phyloP scores from a whole-genome alignment of 2,888 invertebrate species.

The Xestobium rufovillosum region DNA sequence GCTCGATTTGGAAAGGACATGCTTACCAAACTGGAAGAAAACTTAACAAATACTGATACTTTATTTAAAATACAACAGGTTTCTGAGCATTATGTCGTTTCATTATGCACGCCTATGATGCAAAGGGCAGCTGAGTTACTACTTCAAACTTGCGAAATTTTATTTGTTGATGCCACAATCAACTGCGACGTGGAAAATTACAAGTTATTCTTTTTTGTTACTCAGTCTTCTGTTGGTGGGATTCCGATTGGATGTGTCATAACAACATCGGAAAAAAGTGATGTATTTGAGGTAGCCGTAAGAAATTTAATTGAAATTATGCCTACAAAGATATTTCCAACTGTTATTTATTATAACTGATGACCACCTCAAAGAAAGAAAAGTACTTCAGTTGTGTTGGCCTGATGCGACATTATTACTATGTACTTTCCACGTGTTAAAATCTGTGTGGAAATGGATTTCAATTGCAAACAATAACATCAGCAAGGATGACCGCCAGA shows the following conservation, averaged over 20 bases:
- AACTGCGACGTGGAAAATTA: conserved; percentile 15
- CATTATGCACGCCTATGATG: conserved; percentile 16
- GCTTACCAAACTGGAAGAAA: conserved; percentile 14
- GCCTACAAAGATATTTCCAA: conserved; percentile 3
- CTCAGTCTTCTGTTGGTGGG: conserved; percentile 12
- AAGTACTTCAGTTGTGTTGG: not conserved
- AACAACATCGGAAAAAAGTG: conserved; percentile 8
- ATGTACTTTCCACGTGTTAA: conserved; percentile 2
- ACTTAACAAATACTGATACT: conserved; percentile 12
- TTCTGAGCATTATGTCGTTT: conserved; percentile 11
- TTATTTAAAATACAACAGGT: conserved; percentile 11
- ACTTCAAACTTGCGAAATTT: conserved; percentile 10
- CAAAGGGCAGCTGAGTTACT: conserved; percentile 9
- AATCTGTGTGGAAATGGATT: conserved; percentile 2
- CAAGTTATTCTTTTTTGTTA: conserved; percentile 14
- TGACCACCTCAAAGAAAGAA: conserved; percentile 1
- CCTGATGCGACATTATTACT: conserved; percentile 3
- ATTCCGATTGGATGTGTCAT: conserved; percentile 14
- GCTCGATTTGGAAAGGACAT: conserved; percentile 16
- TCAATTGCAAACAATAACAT: not conserved
- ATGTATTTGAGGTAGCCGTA: conserved; percentile 7
- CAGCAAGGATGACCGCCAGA: not conserved
- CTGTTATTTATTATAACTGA: conserved; percentile 3
- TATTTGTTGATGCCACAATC: conserved; percentile 13
- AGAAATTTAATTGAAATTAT: conserved; percentile 13